These are phyloP conservation scores for Poeciliopsis gracilis DNA, from an alignment of 2,797 vertebrate genomes.

Conservation along the genomic window DNA sequence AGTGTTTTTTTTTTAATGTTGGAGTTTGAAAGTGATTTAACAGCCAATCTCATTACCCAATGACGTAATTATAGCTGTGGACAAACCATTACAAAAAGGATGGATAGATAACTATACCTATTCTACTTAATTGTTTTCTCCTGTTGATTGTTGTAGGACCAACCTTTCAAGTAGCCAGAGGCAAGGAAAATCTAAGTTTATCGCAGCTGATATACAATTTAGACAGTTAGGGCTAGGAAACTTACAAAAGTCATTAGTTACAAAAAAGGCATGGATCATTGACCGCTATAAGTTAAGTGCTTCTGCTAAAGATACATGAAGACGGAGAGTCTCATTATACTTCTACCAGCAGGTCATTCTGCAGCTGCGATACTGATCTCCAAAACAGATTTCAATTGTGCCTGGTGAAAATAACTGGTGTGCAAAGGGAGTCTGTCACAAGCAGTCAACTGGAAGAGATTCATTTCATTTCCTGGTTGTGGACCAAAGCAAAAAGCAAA, in stretches of 20 bases:
- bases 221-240: neutral
- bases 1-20: neutral
- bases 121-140: neutral
- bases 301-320: neutral
- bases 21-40: neutral
- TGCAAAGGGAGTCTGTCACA: neutral
- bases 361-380: neutral
- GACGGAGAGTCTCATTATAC: neutral
- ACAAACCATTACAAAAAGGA: neutral
- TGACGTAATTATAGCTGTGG: neutral
- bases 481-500: neutral
- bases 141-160: neutral
- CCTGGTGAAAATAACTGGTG: slow-evolving; percentile 1
- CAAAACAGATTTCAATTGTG: neutral
- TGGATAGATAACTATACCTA: neutral
- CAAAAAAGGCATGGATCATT: neutral
- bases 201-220: neutral
- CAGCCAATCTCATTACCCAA: neutral
- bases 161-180: neutral
- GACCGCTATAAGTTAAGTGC: neutral
- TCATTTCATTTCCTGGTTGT: neutral
- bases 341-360: neutral
- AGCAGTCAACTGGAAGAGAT: neutral
- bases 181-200: neutral
- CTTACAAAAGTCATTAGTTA: neutral